These are phyloP conservation scores for Geodia barretti DNA, from an alignment of 37 sponge, comb jelly and placozoan genomes.

Conservation along the genomic window DNA sequence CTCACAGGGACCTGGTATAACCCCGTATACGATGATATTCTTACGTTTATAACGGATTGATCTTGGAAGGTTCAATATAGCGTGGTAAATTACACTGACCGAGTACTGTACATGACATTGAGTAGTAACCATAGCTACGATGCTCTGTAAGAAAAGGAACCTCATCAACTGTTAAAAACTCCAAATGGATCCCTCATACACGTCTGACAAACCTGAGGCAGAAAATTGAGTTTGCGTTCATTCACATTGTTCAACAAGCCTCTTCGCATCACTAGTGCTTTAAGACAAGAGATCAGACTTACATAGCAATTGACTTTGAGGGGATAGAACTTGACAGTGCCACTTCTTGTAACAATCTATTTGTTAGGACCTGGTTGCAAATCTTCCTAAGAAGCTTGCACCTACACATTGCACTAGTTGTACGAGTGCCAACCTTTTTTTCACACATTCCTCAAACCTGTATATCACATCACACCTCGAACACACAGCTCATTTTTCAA, in stretches of 20 bases:
- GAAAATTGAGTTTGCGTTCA: not conserved
- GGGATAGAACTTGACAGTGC: too few relatives aligned
- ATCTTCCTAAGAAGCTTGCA: too few relatives aligned
- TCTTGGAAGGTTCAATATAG: constrained; percentile 24
- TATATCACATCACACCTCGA: too few relatives aligned
- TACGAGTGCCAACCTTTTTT: too few relatives aligned
- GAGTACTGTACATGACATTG: constrained; percentile 16
- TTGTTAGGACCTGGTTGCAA: too few relatives aligned
- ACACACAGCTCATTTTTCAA: too few relatives aligned
- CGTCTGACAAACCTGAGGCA: not conserved
- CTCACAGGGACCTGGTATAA: constrained; percentile 38
- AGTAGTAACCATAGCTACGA: not conserved
- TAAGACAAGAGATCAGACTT: not conserved
- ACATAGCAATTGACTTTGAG: too few relatives aligned
- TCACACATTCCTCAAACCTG: too few relatives aligned
- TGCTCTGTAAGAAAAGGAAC: not conserved
- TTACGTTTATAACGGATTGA: constrained; percentile 21
- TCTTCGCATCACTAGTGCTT: not conserved
- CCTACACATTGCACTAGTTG: too few relatives aligned
- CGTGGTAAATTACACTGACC: constrained; percentile 16
- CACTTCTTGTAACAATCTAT: too few relatives aligned
- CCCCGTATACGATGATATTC: constrained; percentile 21
- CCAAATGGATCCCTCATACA: not conserved
- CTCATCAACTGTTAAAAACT: not conserved
- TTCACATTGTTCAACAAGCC: not conserved